Evolutionary conservation across 92 coral and sea anemone genomes (phyloP), one percentile per base, ranked within the genome.

Genomic region (Siderastrea radians): DNA sequence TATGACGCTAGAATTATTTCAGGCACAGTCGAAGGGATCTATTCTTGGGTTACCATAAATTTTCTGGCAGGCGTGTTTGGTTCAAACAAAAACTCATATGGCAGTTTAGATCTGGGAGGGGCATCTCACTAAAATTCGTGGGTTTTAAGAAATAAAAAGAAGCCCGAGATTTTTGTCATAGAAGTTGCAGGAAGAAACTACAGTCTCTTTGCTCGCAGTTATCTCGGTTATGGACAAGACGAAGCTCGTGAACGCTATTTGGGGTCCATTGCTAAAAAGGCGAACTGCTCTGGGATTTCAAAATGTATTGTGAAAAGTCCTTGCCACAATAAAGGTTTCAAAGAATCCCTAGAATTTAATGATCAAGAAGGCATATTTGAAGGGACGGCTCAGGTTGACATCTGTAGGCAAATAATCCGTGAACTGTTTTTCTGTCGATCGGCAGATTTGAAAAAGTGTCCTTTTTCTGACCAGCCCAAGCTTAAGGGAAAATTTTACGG

Each of bases 61-160:
- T 90, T 90, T 75, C 58, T 90, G 81, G 61, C 60, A 53, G 93
- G 90, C 3, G 49, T 62, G 12, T 79, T 90, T 16, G 62, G 80
- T 38, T 77, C 75, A 12, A 55, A 69, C 4, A 17, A 17, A 1
- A 58, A 14, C 9, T 51, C 72, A 5, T 81, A 12, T 46, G 88
- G 87, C 2, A 49, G 82, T 11, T 59, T 90, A 9, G 93, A 90
- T 44, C 69, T 90, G 73, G 93, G 93, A 3, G 93, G 93, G 51
- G 93, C 93, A 4, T 90, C 93, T 2, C 70, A 74, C 38, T 90
- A 90, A 55, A 90, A 90, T 80, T 19, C 90, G 4, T 90, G 85
- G 70, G 52, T 78, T 79, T 75, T 75, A 13, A 69, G 49, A 11
- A 2, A 14, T 6, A 74, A 74, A 50, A 49, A 15, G 4, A 19